Base-by-base conservation (phyloP, 2,113 vertebrate genomes). In the Miniopterus natalensis region DNA sequence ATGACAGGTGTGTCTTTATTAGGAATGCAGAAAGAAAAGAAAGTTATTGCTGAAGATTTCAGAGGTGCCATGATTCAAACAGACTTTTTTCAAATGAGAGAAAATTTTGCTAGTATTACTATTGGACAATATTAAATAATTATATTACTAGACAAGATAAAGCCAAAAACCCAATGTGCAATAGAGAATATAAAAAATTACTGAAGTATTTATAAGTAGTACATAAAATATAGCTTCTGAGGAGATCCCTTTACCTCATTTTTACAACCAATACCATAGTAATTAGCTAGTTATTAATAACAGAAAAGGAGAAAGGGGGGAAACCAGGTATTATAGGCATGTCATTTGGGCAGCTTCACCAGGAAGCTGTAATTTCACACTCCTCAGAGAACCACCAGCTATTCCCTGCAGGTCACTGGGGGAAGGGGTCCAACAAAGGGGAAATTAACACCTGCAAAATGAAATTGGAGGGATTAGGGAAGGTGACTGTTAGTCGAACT, bases 61-160 rank as follows among this genome's bases (percentile, higher is more conserved):
- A 90, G 40, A 94, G 57, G 59, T n/a, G 12, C 13, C 1, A 17
- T 91, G 94, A 80, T 95, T 92, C 42, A 87, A 92, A 18, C 70
- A 65, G 29, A 78, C 11, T 93, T 92, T 74, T 93, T 92, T 90
- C 9, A 14, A n/a, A 84, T 83, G 65, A 84, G 27, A 92, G 36
- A 12, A 92, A 77, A 77, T 57, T 55, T 92, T 93, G 36, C 11
- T 96, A 91, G 85, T 95, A 59, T 81, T 59, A 49, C 5, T 90
- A 70, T 4, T 81, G 40, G 45, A 93, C 78, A 29, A 71, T 59
- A 42, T 75, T n/a, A 95, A 97, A 73, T 90, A 92, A 95, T 94
- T 94, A 87, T 45, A 2, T 66, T 92, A 36, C 0, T 31, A 68
- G 8, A 36, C 21, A 65, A 55, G 2, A n/a, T 42, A 94, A 95